A percentile compares a stretch with the other conserved stretches of the same genome.
phyloP scores from a whole-genome alignment of 2,113 vertebrate genomes.

The Sturnus vulgaris region DNA sequence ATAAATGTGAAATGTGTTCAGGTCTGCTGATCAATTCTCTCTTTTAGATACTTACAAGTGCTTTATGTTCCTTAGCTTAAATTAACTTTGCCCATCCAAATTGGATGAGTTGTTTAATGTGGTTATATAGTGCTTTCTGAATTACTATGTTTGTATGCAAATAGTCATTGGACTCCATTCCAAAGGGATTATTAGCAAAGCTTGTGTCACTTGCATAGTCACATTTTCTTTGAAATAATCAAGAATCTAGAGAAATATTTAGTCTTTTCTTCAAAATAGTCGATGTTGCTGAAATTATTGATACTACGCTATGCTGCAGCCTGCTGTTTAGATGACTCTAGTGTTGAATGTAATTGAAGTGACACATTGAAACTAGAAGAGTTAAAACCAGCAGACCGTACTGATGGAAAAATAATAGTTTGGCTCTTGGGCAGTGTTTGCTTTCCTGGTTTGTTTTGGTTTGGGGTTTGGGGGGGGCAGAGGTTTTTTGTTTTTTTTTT shows the following conservation, averaged over 20 bases:
- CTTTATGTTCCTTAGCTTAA: slow-evolving; percentile 52
- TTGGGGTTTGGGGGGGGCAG: not conserved
- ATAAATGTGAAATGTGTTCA: slow-evolving; percentile 45
- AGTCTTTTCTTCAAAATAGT: not conserved
- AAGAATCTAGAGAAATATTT: not conserved
- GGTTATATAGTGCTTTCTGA: slow-evolving; percentile 16
- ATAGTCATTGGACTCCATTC: not conserved
- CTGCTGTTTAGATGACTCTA: not conserved
- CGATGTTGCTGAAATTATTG: not conserved
- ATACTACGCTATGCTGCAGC: not conserved
- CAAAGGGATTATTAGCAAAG: not conserved
- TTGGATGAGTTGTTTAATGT: slow-evolving; percentile 38
- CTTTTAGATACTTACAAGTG: slow-evolving; percentile 24
- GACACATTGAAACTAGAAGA: not conserved
- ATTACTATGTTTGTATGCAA: not conserved
- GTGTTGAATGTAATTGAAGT: not conserved
- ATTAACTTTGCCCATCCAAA: slow-evolving; percentile 44
- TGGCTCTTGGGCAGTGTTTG: not conserved
- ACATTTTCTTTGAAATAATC: not conserved
- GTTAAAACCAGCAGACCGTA: slow-evolving; percentile 17
- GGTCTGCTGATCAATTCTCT: slow-evolving; percentile 26
- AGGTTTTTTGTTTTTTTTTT: not conserved
- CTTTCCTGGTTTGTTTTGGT: not conserved
- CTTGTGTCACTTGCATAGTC: not conserved
- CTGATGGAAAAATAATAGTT: not conserved